Evolutionary conservation across 2,888 invertebrate species (phyloP).

Genomic region (Dermolepida albohirtum): DNA sequence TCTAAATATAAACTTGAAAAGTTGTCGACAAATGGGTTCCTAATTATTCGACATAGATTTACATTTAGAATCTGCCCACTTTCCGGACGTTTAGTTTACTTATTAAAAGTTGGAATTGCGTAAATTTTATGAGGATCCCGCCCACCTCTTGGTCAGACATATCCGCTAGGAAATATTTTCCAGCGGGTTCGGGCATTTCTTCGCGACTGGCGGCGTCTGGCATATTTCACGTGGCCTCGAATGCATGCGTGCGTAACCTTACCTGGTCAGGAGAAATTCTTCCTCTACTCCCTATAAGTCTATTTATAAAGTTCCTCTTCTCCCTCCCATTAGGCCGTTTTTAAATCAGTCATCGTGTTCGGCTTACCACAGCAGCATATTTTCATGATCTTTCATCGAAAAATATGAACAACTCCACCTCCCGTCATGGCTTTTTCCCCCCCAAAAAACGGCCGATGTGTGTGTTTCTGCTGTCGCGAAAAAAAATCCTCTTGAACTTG

Average conservation of each 20-base stretch:
- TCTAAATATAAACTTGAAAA: no score
- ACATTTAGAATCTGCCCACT: no score
- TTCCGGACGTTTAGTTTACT: no score
- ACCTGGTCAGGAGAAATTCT: constrained; percentile 43
- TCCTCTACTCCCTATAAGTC: constrained; percentile 10
- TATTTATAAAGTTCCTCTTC: constrained; percentile 25
- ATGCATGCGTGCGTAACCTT: constrained; percentile 33
- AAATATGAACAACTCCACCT: constrained; percentile 53
- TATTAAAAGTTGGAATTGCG: no score
- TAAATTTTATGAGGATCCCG: no score
- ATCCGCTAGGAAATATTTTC: no score
- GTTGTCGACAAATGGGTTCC: no score
- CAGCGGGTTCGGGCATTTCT: no score
- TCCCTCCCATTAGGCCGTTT: constrained; percentile 51
- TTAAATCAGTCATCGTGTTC: constrained; percentile 57
- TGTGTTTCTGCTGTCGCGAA: constrained; percentile 5
- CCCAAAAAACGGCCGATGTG: constrained; percentile 28
- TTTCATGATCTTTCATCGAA: constrained; percentile 63
- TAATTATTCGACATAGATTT: no score
- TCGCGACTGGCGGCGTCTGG: constrained; percentile 1
- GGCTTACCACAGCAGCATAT: constrained; percentile 58
- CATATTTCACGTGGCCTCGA: not conserved
- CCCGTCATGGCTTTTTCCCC: constrained; percentile 12
- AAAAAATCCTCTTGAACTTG: constrained; percentile 5
- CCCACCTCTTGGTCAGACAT: no score